Evolutionary conservation across 2,888 invertebrate genomes (phyloP), one percentile per base, ranked within the genome.

Genomic region (Coelopa pilipes): DNA sequence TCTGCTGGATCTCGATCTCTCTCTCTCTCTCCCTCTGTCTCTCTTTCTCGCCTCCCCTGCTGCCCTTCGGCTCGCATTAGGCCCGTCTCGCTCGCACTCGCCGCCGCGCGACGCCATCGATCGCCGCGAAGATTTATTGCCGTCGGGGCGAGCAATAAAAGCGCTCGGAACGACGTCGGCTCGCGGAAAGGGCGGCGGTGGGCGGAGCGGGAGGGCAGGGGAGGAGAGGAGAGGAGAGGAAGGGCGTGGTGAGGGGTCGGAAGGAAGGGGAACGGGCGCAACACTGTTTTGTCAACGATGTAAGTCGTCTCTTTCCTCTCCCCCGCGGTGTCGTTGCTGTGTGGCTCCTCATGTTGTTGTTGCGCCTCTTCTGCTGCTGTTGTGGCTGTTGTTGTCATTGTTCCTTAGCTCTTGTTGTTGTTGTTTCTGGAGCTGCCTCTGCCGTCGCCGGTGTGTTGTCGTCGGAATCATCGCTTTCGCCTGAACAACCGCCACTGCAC

Each of bases 241-340:
- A n/a, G n/a, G n/a, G n/a, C n/a, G n/a, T n/a, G n/a, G n/a, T n/a
- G n/a, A n/a, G n/a, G n/a, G n/a, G n/a, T n/a, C n/a, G n/a, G n/a
- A 55, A 55, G 21, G 24, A 60, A 60, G 11, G 11, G 21, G 12
- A 19, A 15, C 12, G 34, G 34, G 34, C 34, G 62, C 62, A 62
- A 62, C 34, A 34, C 24, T 62, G 62, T 62, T 62, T 59, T 62
- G 62, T 62, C 62, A 62, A 45, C 62, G 62, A 62, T 21, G 24
- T 62, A 34, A 34, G 34, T 34, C 34, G 34, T 34, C 34, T 34
- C 34, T 7, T 34, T 7, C 34, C 7, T 34, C 34, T 34, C n/a
- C n/a, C n/a, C n/a, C n/a, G n/a, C n/a, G n/a, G n/a, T n/a, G n/a
- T n/a, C n/a, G n/a, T n/a, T n/a, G n/a, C n/a, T n/a, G n/a, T n/a